Base-by-base conservation (phyloP, 2,888 invertebrate species). In the Rhingia campestris region DNA sequence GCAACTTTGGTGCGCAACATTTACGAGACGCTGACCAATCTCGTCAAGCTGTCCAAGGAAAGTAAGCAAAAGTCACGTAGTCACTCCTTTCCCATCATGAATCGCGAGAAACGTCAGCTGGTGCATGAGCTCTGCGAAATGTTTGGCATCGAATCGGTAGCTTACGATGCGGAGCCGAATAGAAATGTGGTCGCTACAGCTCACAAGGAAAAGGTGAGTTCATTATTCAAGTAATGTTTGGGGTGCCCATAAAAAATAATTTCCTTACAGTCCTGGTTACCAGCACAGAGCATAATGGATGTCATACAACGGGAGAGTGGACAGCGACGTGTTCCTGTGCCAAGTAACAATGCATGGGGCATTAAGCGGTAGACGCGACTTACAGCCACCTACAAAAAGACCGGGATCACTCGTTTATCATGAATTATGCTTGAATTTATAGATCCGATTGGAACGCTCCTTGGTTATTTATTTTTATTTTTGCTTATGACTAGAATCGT, bases 151-250 rank as follows among this genome's bases (percentile, higher is more conserved):
- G 96, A 97, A 89, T 97, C 98, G 86, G 96, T 96, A 77, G 97
- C 98, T 30, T 98, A 98, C 90, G 99, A 99, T 92, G 95, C 95
- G 22, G 98, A 98, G 89, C 99, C 99, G 0, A 98, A 98, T 90
- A 93, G 98, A 85, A 99, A 98, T 92, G 96, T 99, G 12, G 96
- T 98, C n/a, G 97, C 97, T 32, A 97, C 97, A 12, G 97, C 98
- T 61, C 94, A 94, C 75, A 95, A 93, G 90, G 96, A 95, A 87
- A 95, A 94, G 93, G 96, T 95, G 88, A 89, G 88, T 86, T n/a
- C 6, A 61, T 49, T 35, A n/a, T n/a, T 35, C 35, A 30, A 49
- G 53, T 43, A 9, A 1, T 30, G 32, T 39, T 10, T 74, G 4
- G 4, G 9, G 4, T 22, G 14, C 7, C 4, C 2, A 0, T 14